These are phyloP conservation scores for Drosophila pachea DNA, from an alignment of 1,140 invertebrate species.

Conservation along the genomic window DNA sequence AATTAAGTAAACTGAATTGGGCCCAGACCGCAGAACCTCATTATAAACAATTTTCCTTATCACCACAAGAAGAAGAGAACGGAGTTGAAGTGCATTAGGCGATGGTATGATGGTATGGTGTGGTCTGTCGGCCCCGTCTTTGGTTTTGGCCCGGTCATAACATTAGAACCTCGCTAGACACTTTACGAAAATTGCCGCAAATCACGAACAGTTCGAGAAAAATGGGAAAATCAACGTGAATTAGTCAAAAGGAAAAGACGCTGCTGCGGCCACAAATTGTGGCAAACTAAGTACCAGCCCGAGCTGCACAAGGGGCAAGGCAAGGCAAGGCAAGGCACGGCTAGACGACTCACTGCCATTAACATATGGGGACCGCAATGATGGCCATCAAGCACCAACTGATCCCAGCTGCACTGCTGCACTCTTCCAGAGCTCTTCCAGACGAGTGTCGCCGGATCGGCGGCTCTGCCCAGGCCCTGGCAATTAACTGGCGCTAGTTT, in stretches of 20 bases:
- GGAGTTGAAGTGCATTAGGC: constrained; percentile 60
- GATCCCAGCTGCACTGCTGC: constrained; percentile 41
- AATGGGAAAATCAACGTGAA: constrained; percentile 59
- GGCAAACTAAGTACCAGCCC: constrained; percentile 65
- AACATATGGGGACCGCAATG: constrained; percentile 56
- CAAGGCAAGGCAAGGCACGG: background rate
- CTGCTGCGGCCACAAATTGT: constrained; percentile 46
- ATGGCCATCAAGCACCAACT: constrained; percentile 33
- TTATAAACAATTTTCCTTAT: constrained; percentile 76
- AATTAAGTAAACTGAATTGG: constrained; percentile 69
- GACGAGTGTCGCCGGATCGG: constrained; percentile 45
- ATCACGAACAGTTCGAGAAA: constrained; percentile 48
- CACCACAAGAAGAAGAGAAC: constrained; percentile 30
- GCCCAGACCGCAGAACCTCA: constrained; percentile 67
- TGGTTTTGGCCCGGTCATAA: constrained; percentile 47
- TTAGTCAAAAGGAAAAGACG: constrained; percentile 56
- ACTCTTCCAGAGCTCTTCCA: background rate
- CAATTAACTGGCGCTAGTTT: constrained; percentile 71
- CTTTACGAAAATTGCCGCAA: constrained; percentile 76
- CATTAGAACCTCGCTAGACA: constrained; percentile 77
- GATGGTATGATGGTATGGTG: constrained; percentile 39
- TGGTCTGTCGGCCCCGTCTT: constrained; percentile 33
- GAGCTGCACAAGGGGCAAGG: constrained; percentile 14
- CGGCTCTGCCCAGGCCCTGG: constrained; percentile 40
- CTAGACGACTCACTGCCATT: constrained; percentile 47